phyloP scores from a whole-genome alignment of 1,140 invertebrate species.

The Euwallacea fornicatus region DNA sequence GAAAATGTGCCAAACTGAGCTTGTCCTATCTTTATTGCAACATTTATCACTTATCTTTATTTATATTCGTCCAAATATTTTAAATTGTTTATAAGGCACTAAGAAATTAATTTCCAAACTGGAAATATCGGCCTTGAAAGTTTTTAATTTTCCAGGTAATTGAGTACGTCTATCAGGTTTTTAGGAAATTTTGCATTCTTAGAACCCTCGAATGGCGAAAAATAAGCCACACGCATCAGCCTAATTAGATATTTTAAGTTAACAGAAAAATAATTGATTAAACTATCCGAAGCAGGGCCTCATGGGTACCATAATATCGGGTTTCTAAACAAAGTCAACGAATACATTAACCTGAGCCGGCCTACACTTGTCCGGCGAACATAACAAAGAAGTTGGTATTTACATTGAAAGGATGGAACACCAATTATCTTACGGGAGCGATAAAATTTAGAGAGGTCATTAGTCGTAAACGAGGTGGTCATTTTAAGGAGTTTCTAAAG shows the following conservation, averaged over 20 bases:
- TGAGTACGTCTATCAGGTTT: too few species aligned
- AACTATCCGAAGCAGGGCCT: background rate
- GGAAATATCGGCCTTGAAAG: too few species aligned
- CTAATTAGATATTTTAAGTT: background rate
- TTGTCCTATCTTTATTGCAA: too few species aligned
- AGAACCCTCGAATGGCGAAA: background rate
- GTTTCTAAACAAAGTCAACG: background rate
- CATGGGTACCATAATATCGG: too few species aligned
- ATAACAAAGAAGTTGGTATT: slow-evolving; percentile 14
- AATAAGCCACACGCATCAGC: background rate
- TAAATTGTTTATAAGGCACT: too few species aligned
- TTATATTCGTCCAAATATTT: too few species aligned
- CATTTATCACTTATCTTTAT: too few species aligned
- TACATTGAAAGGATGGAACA: slow-evolving; percentile 17
- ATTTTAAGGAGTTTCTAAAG: background rate
- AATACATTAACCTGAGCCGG: slow-evolving; percentile 15
- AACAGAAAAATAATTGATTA: background rate
- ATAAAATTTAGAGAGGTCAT: slow-evolving; percentile 15
- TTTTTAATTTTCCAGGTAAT: too few species aligned
- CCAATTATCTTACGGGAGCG: slow-evolving; percentile 16
- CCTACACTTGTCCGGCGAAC: slow-evolving; percentile 12
- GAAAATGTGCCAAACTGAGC: too few species aligned
- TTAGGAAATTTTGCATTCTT: too few species aligned
- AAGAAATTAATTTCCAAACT: too few species aligned
- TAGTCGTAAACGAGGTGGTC: slow-evolving; percentile 2